phyloP scores from a whole-genome alignment of 2,888 invertebrate genomes.

The Apomyelois bistriatella region DNA sequence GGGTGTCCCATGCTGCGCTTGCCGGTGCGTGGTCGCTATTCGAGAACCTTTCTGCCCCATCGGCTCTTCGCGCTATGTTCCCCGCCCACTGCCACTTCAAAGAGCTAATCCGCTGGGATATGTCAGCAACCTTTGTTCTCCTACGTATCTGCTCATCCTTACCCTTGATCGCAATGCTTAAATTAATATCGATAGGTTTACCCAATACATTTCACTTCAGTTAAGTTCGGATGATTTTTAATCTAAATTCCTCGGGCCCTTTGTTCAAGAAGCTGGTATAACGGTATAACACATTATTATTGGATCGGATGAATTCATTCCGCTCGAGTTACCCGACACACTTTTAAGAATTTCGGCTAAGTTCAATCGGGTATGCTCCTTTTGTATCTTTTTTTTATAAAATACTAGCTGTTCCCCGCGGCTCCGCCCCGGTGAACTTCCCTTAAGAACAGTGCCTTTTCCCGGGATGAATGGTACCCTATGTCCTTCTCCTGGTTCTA shows the following conservation, averaged over 20 bases:
- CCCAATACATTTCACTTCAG: constrained; percentile 46
- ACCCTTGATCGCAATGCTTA: constrained; percentile 6
- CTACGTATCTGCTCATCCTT: neutral
- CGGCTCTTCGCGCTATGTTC: no score
- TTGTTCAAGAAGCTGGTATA: constrained; percentile 24
- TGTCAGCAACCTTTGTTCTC: no score
- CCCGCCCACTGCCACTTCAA: no score
- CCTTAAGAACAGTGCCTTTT: no score
- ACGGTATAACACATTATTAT: constrained; percentile 35
- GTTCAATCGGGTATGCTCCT: neutral
- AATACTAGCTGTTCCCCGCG: no score
- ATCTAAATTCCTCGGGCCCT: constrained; percentile 52
- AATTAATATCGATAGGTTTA: constrained; percentile 32
- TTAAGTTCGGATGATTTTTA: constrained; percentile 50
- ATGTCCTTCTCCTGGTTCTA: no score
- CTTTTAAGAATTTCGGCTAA: constrained; percentile 12
- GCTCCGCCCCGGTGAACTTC: no score
- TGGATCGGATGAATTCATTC: constrained; percentile 38
- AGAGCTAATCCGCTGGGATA: no score
- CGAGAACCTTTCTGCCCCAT: no score
- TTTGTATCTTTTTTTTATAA: neutral
- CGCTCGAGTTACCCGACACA: constrained; percentile 4
- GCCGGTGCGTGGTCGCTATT: no score
- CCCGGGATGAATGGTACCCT: no score
- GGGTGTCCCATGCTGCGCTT: no score